These are phyloP conservation scores for Calephelis perditalis DNA, from an alignment of 2,888 invertebrate genomes.

Conservation along the genomic window DNA sequence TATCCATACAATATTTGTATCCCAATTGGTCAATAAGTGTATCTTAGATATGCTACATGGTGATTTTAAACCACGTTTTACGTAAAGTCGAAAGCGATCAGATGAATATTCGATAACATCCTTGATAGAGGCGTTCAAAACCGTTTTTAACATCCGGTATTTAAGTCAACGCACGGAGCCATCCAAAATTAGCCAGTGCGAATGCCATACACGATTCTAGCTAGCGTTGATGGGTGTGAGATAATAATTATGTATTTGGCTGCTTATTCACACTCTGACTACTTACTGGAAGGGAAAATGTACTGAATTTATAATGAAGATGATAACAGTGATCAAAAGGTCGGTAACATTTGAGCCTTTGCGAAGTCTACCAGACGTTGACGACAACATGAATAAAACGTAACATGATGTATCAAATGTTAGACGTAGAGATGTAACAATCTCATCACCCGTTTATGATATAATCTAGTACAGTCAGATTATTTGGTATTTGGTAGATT, in stretches of 20 bases:
- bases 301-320: background rate
- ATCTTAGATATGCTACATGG: too few species aligned
- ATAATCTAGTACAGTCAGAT: too few species aligned
- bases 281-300: background rate
- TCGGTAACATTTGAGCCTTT: background rate
- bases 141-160: slow-evolving; percentile 59
- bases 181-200: slow-evolving; percentile 65
- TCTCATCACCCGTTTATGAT: too few species aligned
- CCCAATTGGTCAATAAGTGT: too few species aligned
- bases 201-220: slow-evolving; percentile 53
- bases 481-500: too few species aligned
- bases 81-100: too few species aligned
- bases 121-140: slow-evolving; percentile 29
- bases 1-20: too few species aligned
- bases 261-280: slow-evolving; percentile 7
- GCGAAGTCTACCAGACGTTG: background rate
- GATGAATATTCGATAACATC: slow-evolving; percentile 14
- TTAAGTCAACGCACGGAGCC: slow-evolving; percentile 57
- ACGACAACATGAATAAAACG: too few species aligned
- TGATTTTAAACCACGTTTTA: too few species aligned
- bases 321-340: background rate
- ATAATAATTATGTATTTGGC: slow-evolving; percentile 17
- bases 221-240: slow-evolving; percentile 26
- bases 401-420: too few species aligned
- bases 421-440: too few species aligned